Evolutionary conservation across 2,888 invertebrate species (phyloP), one percentile per base, ranked within the genome.

Genomic region (Amphipoea oculea): DNA sequence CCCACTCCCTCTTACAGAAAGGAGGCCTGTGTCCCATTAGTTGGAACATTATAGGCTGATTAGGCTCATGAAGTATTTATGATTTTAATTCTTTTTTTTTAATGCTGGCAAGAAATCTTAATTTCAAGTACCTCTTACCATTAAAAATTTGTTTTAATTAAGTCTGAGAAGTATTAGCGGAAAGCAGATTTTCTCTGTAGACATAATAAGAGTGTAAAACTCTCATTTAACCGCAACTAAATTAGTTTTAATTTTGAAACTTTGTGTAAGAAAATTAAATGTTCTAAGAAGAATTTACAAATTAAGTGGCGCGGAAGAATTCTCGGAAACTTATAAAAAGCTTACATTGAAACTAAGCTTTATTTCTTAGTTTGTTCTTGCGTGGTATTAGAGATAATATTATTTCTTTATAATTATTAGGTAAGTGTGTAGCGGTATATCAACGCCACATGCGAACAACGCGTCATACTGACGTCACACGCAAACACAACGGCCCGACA

Each of bases 171-270:
- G 42, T 75, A 70, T 73, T 70, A 70, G 68, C 73, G 40, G 14
- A 68, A 67, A 80, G 14, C 60, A 71, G 54, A 71, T 77, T 80
- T 76, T 66, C 60, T 72, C 17, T 67, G 65, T 63, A 71, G 70
- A 63, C 51, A 78, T 70, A 80, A 73, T 71, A 78, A 84, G 84
- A 85, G 66, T 60, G 63, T 73, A 60, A 79, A 79, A 78, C 68
- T 76, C 63, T 67, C 81, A 81, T 81, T 84, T 66, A 68, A 73
- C 76, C 63, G 72, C 68, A 71, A 74, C 81, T 84, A 76, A 84
- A 85, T 82, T 76, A 72, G 76, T 82, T 85, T 81, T 74, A 85
- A 84, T 84, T 81, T 78, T 71, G 40, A 76, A 81, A 84, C 57
- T 82, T 85, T 62, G 68, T 68, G 29, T 54, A 76, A 79, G 67